Percentiles rank a stretch among this genome's conserved stretches.
Evolutionary conservation across 2,888 invertebrate genomes (phyloP).

Genomic region (Diloba caeruleocephala): DNA sequence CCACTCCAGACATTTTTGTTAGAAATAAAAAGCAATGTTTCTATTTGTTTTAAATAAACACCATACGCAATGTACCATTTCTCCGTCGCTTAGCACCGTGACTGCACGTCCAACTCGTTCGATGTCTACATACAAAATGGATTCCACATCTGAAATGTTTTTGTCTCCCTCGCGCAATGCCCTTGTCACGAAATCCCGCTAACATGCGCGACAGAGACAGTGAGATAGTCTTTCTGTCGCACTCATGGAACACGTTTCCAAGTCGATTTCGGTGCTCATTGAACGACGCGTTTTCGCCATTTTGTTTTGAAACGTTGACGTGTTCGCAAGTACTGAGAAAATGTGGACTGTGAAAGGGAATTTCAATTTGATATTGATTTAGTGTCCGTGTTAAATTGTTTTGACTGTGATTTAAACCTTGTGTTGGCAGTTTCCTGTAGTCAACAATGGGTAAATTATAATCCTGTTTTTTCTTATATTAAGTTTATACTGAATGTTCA

Average conservation of each 20-base stretch:
- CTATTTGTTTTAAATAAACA: too few relatives aligned
- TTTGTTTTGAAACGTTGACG: slow-evolving; percentile 62
- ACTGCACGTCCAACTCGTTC: slow-evolving; percentile 26
- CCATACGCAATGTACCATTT: neutral
- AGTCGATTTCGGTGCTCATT: slow-evolving; percentile 28
- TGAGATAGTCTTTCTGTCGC: slow-evolving; percentile 26
- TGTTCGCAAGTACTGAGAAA: slow-evolving; percentile 53
- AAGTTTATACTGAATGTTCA: slow-evolving; percentile 13
- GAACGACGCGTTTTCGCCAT: slow-evolving; percentile 54
- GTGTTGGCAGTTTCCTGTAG: slow-evolving; percentile 15
- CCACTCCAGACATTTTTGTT: too few relatives aligned
- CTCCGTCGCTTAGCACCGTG: neutral
- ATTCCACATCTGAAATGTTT: slow-evolving; percentile 5
- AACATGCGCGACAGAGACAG: slow-evolving; percentile 37
- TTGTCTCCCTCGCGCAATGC: slow-evolving; percentile 29
- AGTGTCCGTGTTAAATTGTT: slow-evolving; percentile 25
- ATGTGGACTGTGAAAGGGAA: slow-evolving; percentile 48
- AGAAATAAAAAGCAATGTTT: too few relatives aligned
- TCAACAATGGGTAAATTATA: slow-evolving; percentile 51
- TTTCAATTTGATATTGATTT: slow-evolving; percentile 26
- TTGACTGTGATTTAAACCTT: slow-evolving; percentile 26
- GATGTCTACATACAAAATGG: slow-evolving; percentile 26
- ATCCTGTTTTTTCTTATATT: slow-evolving; percentile 6
- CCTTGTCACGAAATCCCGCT: slow-evolving; percentile 11
- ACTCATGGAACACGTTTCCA: slow-evolving; percentile 13